Base-by-base conservation (phyloP, 2,113 vertebrate genomes). In the Myodes glareolus region DNA sequence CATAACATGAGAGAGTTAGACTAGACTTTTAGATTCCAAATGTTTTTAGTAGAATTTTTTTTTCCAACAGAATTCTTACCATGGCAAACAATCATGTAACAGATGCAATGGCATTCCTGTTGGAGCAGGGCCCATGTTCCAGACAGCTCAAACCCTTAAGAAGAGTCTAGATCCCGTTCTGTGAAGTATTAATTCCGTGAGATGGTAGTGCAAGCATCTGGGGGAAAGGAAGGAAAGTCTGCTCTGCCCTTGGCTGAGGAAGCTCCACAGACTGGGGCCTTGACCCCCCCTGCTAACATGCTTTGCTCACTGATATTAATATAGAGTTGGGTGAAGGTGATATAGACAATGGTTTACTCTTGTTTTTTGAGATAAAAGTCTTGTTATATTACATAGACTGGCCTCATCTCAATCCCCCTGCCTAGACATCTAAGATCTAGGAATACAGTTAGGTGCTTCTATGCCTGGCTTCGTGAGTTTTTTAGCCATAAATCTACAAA, bases 21-120 rank as follows among this genome's bases (percentile, higher is more conserved):
- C 45, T 70, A 63, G 39, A 90, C 31, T 39, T 90, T 0, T 17
- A 82, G 88, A 31, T 96, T 65, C 19, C 36, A 42, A 93, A 52
- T 39, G 76, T 63, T 55, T 68, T 91, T 85, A 90, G n/a, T 47
- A 84, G 77, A 84, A 68, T 3, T 45, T 95, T 75, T 77, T 75
- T 77, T 88, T 94, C 33, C n/a, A 39, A 75, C 70, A n/a, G 93
- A 82, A 92, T 50, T 76, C 25, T 92, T 82, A 81, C 21, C 65
- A 81, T 80, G 81, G 16, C 58, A 73, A 42, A 5, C 33, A 82
- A 29, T 29, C 68, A 85, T 16, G 19, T 61, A 55, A 73, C 77
- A 76, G 55, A n/a, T n/a, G 45, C 52, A 52, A 31, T 36, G 61
- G 5, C 16, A 17, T 36, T 63, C n/a, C 45, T 87, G 25, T 58